These are phyloP conservation scores for Microctonus aethiopoides DNA, from an alignment of 2,888 invertebrate species.

Conservation along the genomic window DNA sequence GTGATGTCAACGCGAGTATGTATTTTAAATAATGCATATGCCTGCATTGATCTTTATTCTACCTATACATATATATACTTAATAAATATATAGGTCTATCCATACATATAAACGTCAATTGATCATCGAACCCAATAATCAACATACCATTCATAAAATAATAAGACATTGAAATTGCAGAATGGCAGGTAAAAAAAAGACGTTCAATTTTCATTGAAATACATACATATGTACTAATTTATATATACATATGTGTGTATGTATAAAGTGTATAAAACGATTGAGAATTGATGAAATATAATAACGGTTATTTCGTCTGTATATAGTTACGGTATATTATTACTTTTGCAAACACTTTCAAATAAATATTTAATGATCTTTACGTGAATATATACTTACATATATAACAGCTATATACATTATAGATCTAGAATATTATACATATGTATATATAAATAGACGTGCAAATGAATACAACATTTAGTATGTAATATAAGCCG, in stretches of 20 bases:
- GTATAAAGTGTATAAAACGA: not conserved
- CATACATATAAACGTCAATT: not conserved
- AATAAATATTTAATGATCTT: constrained; percentile 3
- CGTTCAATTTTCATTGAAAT: not conserved
- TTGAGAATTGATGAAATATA: not conserved
- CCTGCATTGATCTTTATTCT: not conserved
- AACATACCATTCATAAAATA: not conserved
- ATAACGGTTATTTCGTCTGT: constrained; percentile 8
- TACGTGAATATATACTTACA: not conserved
- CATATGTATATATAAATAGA: not conserved
- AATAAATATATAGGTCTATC: not conserved
- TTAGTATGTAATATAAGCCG: constrained; percentile 18
- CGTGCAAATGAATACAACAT: not conserved
- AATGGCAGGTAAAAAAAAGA: not conserved
- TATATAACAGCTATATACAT: not conserved
- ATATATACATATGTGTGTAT: not conserved
- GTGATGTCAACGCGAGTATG: not conserved
- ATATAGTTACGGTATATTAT: not conserved
- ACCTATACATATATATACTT: not conserved
- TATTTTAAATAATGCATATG: too few relatives aligned
- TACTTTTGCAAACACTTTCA: constrained; percentile 1
- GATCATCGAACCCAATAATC: not conserved
- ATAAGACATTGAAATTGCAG: not conserved
- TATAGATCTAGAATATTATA: not conserved
- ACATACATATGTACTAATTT: too few relatives aligned